These are phyloP conservation scores for Ophioderma brevispina DNA, from an alignment of 35 echinoderm and acorn worm species.

Conservation along the genomic window DNA sequence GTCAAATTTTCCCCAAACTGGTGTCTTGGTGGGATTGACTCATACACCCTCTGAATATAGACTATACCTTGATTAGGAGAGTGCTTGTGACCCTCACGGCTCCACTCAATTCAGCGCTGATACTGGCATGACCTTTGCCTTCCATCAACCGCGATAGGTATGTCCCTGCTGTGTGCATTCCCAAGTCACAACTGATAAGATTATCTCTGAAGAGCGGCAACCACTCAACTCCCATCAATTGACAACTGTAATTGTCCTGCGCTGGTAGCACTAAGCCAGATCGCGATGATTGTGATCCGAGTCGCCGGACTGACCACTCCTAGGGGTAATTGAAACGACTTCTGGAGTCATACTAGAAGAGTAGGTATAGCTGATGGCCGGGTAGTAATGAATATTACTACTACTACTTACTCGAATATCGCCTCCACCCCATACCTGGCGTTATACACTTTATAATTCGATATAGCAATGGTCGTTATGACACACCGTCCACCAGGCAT, in stretches of 20 bases:
- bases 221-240: constrained; percentile 67
- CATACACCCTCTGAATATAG: no score
- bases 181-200: constrained; percentile 56
- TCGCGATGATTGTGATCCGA: constrained; percentile 75
- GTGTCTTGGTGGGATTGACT: no score
- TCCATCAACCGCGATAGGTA: constrained; percentile 40
- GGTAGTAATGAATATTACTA: no score
- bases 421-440: no score
- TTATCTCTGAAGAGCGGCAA: constrained; percentile 17
- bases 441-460: no score
- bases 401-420: no score
- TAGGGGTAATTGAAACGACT: constrained; percentile 59
- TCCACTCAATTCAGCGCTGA: constrained; percentile 47
- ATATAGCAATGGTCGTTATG: constrained; percentile 63
- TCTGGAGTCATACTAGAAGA: constrained; percentile 35
- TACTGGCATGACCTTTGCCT: constrained; percentile 34
- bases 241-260: constrained; percentile 42
- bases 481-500: constrained; percentile 48
- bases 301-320: constrained; percentile 37
- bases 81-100: background rate
- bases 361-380: constrained; percentile 19
- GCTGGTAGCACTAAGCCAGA: background rate
- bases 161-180: constrained; percentile 67
- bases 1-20: no score
- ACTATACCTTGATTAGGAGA: constrained; percentile 68